Base-by-base conservation (phyloP, 2,888 invertebrate species). In the Copidosoma aretas region DNA sequence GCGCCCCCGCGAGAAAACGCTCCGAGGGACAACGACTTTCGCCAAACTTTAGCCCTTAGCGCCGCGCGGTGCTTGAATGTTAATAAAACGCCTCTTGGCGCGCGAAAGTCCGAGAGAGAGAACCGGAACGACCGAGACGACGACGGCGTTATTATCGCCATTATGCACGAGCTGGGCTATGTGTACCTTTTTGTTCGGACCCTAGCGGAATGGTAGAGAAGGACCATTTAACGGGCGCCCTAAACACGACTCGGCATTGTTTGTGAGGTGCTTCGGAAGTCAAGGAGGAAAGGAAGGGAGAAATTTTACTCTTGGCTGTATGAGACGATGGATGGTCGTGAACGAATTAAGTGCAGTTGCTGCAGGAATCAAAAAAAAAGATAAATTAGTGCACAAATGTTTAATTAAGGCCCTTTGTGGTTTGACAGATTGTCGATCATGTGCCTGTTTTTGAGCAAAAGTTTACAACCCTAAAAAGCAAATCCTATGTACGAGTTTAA, bases 71-170 rank as follows among this genome's bases (percentile, higher is more conserved):
- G 49, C 19, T 57, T 51, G 60, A 60, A 65, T 57, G 58, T 61
- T 60, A 66, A 66, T 66, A 61, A 61, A 66, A 66, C 60, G 25
- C n/a, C 17, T 14, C n/a, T 43, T 49, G 46, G 52, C 25, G 53
- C 25, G n/a, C 60, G 39, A 64, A 56, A 46, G 43, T 46, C 12
- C 17, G 32, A n/a, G n/a, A n/a, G n/a, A n/a, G n/a, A n/a, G n/a
- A n/a, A n/a, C 32, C 8, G 32, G 32, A 32, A 32, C 32, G 8
- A 8, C 4, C 32, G 32, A 32, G 32, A 8, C 32, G 32, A 32
- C 32, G 32, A 32, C 32, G 32, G 8, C 32, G 32, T 32, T 32
- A 32, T 32, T 32, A 32, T 32, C 32, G 8, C 32, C 32, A 32
- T 32, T 32, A 32, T 32, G 32, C 43, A 8, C 32, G 32, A 32